These are phyloP conservation scores for Papilio demoleus DNA, from an alignment of 2,888 invertebrate species.

Conservation along the genomic window DNA sequence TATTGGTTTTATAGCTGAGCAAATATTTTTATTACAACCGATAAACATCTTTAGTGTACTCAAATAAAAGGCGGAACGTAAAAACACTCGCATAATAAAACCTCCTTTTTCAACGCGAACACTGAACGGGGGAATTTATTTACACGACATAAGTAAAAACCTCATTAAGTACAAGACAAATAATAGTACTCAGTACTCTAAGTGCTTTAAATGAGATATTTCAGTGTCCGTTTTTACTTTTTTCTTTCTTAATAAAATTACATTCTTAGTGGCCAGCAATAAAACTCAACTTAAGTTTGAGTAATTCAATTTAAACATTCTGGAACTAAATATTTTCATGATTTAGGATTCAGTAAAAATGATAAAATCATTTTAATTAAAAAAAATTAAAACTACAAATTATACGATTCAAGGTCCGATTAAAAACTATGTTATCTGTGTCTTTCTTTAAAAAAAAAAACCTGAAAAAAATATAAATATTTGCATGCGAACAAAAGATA, in stretches of 20 bases:
- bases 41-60: conserved; percentile 37
- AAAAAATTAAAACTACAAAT: no score
- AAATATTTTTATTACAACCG: conserved; percentile 32
- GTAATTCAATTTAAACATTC: background rate
- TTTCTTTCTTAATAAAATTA: conserved; percentile 5
- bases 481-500: conserved; percentile 12
- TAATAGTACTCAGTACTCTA: conserved; percentile 22
- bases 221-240: conserved; percentile 15
- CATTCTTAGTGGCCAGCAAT: conserved; percentile 15
- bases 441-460: background rate
- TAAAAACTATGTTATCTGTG: no score
- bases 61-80: conserved; percentile 38
- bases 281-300: conserved; percentile 5
- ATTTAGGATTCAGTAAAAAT: no score
- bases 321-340: background rate
- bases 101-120: conserved; percentile 33
- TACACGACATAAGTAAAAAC: conserved; percentile 36
- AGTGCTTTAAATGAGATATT: conserved; percentile 32
- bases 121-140: conserved; percentile 35
- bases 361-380: no score
- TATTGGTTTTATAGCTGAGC: conserved; percentile 35
- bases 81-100: conserved; percentile 38
- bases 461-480: no score
- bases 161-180: conserved; percentile 33
- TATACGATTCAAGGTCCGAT: no score